A percentile compares a stretch with the other conserved stretches of the same genome.
Evolutionary conservation across 1,140 invertebrate genomes (phyloP).

Genomic region (Drosophila subpulchrella): DNA sequence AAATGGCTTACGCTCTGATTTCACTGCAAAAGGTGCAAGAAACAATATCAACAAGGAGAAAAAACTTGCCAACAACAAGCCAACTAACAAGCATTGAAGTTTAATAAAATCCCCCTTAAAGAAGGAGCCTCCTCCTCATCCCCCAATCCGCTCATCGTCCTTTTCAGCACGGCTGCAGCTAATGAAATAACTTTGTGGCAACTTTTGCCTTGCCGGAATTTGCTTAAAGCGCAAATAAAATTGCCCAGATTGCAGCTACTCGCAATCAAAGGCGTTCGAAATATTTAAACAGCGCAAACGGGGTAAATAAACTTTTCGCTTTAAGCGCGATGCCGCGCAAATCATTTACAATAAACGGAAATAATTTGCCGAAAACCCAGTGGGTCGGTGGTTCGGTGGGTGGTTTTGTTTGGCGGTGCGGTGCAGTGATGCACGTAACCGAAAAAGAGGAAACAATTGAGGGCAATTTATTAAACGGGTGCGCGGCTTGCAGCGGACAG

Average conservation of each 20-base stretch:
- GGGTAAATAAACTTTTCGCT: constrained; percentile 33
- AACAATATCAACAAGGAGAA: constrained; percentile 41
- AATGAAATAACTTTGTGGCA: constrained; percentile 64
- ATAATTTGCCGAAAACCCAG: constrained; percentile 48
- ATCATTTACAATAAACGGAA: constrained; percentile 51
- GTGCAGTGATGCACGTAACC: constrained; percentile 40
- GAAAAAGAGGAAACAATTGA: constrained; percentile 43
- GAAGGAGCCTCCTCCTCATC: neutral
- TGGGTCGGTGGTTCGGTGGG: constrained; percentile 3
- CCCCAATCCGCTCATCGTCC: neutral
- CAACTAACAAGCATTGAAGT: constrained; percentile 58
- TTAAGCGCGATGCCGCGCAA: constrained; percentile 28
- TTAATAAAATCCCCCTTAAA: constrained; percentile 56
- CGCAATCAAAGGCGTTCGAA: constrained; percentile 42
- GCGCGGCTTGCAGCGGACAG: constrained; percentile 36
- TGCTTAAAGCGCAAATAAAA: constrained; percentile 61
- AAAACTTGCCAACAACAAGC: constrained; percentile 39
- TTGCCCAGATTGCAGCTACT: constrained; percentile 44
- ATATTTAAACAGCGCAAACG: constrained; percentile 19
- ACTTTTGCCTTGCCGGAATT: constrained; percentile 55
- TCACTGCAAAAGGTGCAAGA: constrained; percentile 47
- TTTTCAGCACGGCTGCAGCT: constrained; percentile 32
- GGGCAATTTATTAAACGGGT: constrained; percentile 46
- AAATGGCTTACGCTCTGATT: constrained; percentile 49
- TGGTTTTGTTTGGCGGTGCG: constrained; percentile 18